Evolutionary conservation across 92 coral and sea anemone species (phyloP), one percentile per base, ranked within the genome.

Genomic region (Metridium senile): DNA sequence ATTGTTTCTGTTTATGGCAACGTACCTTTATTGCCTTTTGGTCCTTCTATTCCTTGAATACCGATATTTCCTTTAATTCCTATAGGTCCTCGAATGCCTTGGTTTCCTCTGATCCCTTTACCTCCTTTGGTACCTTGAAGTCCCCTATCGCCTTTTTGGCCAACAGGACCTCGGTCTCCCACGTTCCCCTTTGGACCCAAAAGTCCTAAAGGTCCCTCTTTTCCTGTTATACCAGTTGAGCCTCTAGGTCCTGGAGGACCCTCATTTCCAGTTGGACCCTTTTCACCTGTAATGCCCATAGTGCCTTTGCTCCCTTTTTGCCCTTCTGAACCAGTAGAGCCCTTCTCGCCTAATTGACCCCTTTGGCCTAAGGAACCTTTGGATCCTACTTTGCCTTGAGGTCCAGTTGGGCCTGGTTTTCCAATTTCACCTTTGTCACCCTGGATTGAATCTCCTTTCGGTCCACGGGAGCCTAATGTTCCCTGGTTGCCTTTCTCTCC

Each of bases 391-490:
- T 27, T 35, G 31, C 69, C 69, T 63, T 27, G 69, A 19, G 32
- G 39, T 20, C 69, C 69, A 18, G 19, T 30, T 18, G 39, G 18
- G 27, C 69, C 69, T 63, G 39, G 31, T 26, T 61, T 63, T 27
- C 69, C 69, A 1, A 20, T 26, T n/a, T 26, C 69, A 35, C 69
- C 69, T 63, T 63, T 28, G 21, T 63, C 69, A 1, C 69, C 69
- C 35, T 63, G 21, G 39, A 26, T 26, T 63, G 34, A 32, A 22
- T 63, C 34, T 11, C 69, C 69, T 63, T 63, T 26, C 19, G 19
- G 21, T 63, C 69, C 69, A 7, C 27, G n/a, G 33, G 20, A 21
- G 19, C 45, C 69, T 26, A 39, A n/a, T n/a, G n/a, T 13, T 39
- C 49, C 49, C 49, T 39, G 49, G 49, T 13, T 39, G 13, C 49